Percentiles rank a stretch among this genome's conserved stretches.
phyloP scores from a whole-genome alignment of 1,140 invertebrate genomes.

The Meloidogyne exigua region DNA sequence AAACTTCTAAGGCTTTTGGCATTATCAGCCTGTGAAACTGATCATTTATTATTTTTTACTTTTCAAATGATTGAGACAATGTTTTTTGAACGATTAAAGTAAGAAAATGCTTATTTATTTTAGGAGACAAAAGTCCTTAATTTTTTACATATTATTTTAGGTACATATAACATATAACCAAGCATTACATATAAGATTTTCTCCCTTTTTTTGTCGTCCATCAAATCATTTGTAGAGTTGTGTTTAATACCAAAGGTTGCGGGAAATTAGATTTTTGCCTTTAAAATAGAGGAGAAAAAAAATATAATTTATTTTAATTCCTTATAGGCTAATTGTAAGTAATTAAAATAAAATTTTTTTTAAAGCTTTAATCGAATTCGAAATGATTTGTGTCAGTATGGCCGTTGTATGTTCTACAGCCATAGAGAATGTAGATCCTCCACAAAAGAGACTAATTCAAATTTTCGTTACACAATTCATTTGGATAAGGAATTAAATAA shows the following conservation, averaged over 20 bases:
- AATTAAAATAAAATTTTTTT: no score
- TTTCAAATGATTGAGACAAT: background rate
- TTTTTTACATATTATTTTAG: no score
- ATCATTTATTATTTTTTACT: slow-evolving; percentile 2
- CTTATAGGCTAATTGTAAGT: no score
- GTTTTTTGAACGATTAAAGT: background rate
- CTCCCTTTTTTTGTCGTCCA: no score
- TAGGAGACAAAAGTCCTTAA: no score
- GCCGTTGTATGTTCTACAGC: background rate
- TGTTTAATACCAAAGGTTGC: no score
- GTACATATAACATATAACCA: no score
- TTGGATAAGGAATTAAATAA: background rate
- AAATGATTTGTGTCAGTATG: background rate
- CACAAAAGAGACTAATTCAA: background rate
- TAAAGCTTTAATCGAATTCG: background rate
- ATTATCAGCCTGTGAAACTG: background rate
- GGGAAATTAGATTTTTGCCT: no score
- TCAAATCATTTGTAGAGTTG: no score
- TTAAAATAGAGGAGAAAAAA: no score
- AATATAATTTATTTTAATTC: no score
- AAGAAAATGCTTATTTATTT: background rate
- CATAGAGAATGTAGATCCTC: background rate
- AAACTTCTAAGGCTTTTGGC: slow-evolving; percentile 9
- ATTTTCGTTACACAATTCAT: background rate
- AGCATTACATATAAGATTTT: no score